Evolutionary conservation across 2,888 invertebrate genomes (phyloP), one percentile per base, ranked within the genome.

Genomic region (Caenorhabditis becei): DNA sequence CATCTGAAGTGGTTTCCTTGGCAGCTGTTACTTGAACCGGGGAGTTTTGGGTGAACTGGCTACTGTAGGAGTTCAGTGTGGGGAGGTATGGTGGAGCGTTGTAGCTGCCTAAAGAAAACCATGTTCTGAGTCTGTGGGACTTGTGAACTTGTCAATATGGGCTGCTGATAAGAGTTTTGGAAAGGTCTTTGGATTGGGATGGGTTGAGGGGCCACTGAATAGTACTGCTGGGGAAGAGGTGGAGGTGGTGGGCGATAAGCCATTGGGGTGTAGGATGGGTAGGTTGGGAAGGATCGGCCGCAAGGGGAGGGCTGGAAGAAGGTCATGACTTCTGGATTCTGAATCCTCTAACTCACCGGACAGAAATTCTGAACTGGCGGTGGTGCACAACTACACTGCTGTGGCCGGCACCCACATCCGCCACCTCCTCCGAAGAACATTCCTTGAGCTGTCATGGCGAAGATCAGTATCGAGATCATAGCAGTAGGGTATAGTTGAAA

Each of bases 391-490:
- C 61, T 28, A 47, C 71, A 71, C 26, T 58, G 61, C n/a, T 61
- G 65, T 8, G 78, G 65, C 7, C 65, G 28, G 20, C 65, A 65
- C 11, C 65, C 70, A 59, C 70, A 71, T 8, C 71, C 78, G 11
- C 66, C 71, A 10, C 77, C 63, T 7, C 61, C 71, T n/a, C 61
- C 54, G 47, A 66, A 75, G 24, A 75, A 75, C 20, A 75, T n/a
- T 1, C 35, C 49, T 16, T 67, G 23, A 14, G 58, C 47, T 0
- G 62, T 62, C 61, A 58, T 74, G 63, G 72, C 18, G 47, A 23
- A 7, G 26, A 74, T 8, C 0, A 72, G 20, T n/a, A n/a, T n/a
- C n/a, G n/a, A n/a, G 35, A 74, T n/a, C 26, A 61, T 4, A 3
- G 11, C 18, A 18, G 47, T 18, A 18, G 32, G 26, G 32, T 4